Percentiles rank a stretch among this genome's conserved stretches.
phyloP scores from a whole-genome alignment of 37 sponge, comb jelly and placozoan genomes.

The Cladorhizidae sp. region DNA sequence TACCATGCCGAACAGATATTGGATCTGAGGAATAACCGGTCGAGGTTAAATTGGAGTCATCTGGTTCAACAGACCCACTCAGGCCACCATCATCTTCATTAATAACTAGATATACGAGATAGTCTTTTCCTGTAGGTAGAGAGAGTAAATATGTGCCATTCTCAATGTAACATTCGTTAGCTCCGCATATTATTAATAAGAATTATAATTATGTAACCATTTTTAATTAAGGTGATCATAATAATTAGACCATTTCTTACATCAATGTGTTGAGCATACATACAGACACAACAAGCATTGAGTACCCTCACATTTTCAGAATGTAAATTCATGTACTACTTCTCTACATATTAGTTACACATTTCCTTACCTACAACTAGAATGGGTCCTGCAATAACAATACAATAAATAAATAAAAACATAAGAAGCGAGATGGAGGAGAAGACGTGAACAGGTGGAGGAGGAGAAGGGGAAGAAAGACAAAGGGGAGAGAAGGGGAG shows the following conservation, averaged over 20 bases:
- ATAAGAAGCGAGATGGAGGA: too few species aligned
- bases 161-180: not conserved
- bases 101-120: slow-evolving; percentile 8
- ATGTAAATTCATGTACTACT: too few species aligned
- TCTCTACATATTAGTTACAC: too few species aligned
- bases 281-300: not conserved
- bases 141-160: not conserved
- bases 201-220: too few species aligned
- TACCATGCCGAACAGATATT: slow-evolving; percentile 18
- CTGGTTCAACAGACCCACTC: not conserved
- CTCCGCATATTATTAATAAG: too few species aligned
- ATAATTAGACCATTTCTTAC: not conserved
- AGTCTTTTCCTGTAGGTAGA: slow-evolving; percentile 22
- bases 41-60: not conserved
- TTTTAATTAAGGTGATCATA: too few species aligned
- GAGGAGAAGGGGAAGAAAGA: not conserved
- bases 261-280: not conserved
- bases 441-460: too few species aligned
- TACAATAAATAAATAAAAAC: too few species aligned
- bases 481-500: not conserved
- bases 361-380: slow-evolving; percentile 6
- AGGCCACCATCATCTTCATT: not conserved
- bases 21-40: slow-evolving; percentile 24
- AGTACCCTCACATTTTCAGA: not conserved
- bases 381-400: not conserved